A percentile compares a stretch with the other conserved stretches of the same genome.
phyloP scores from a whole-genome alignment of 2,113 vertebrate genomes.

The Cariama cristata region DNA sequence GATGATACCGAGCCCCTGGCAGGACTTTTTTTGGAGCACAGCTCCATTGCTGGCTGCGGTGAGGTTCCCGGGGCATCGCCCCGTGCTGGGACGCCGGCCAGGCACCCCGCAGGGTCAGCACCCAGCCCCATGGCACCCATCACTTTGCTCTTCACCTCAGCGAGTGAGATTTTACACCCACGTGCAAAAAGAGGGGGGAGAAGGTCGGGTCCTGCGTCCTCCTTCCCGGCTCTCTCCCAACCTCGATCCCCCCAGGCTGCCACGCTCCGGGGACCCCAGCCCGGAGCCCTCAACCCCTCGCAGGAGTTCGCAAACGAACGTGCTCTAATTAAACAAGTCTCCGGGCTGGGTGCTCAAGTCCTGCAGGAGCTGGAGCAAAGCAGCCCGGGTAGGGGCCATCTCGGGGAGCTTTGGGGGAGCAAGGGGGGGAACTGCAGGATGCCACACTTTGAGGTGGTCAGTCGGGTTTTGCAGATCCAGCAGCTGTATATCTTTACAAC shows the following conservation, averaged over 20 bases:
- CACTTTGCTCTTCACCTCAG: background rate
- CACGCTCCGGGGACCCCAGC: fast-evolving
- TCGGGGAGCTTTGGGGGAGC: background rate
- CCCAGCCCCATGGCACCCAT: background rate
- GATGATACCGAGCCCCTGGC: background rate
- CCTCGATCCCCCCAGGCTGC: fast-evolving
- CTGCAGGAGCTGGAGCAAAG: background rate
- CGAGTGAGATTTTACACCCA: background rate
- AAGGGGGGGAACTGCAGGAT: background rate
- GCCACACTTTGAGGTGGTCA: background rate
- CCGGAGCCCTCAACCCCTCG: background rate
- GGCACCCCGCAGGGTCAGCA: background rate
- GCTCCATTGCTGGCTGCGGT: fast-evolving
- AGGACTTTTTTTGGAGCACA: background rate
- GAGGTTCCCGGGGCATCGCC: background rate
- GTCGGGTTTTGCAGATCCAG: background rate
- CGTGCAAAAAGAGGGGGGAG: fast-evolving
- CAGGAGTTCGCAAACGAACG: fast-evolving
- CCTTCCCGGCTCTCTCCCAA: background rate
- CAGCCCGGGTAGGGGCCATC: background rate
- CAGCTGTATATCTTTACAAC: background rate
- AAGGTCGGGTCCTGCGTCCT: background rate
- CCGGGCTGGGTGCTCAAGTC: background rate
- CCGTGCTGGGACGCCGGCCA: fast-evolving
- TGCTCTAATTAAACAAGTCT: background rate